phyloP scores from a whole-genome alignment of 2,113 vertebrate species.

The Puntigrus tetrazona region DNA sequence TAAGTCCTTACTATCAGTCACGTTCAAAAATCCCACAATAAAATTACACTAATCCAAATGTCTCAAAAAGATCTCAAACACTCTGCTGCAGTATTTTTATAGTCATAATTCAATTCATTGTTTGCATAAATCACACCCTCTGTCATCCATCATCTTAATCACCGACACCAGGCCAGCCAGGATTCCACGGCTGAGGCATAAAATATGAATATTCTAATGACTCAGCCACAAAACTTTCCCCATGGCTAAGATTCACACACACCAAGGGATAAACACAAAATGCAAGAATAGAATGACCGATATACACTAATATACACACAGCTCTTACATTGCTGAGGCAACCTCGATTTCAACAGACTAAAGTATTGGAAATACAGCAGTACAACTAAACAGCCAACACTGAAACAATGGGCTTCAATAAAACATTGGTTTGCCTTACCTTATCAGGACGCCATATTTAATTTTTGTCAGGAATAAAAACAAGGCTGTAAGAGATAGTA shows the following conservation, averaged over 20 bases:
- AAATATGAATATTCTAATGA: slow-evolving; percentile 55
- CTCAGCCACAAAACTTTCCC: slow-evolving; percentile 40
- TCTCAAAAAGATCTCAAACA: slow-evolving; percentile 12
- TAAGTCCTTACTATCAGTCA: neutral
- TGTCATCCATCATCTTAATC: slow-evolving; percentile 52
- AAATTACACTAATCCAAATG: neutral
- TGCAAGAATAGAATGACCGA: neutral
- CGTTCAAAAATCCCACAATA: neutral
- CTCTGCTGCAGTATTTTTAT: slow-evolving; percentile 22
- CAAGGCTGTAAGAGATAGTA: no score
- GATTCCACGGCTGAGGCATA: slow-evolving; percentile 40
- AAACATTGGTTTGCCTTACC: neutral
- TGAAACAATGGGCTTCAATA: neutral
- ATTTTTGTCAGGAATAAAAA: no score
- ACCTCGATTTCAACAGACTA: neutral
- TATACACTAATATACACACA: slow-evolving; percentile 16
- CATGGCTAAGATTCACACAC: slow-evolving; percentile 28
- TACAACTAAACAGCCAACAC: neutral
- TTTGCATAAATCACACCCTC: slow-evolving; percentile 42
- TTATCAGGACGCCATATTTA: neutral
- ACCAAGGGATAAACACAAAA: neutral
- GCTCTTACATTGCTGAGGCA: neutral
- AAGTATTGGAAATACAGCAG: neutral
- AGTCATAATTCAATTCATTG: slow-evolving; percentile 46
- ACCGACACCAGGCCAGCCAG: slow-evolving; percentile 40